Evolutionary conservation across 2,888 invertebrate species (phyloP).

Genomic region (Bombylius major): DNA sequence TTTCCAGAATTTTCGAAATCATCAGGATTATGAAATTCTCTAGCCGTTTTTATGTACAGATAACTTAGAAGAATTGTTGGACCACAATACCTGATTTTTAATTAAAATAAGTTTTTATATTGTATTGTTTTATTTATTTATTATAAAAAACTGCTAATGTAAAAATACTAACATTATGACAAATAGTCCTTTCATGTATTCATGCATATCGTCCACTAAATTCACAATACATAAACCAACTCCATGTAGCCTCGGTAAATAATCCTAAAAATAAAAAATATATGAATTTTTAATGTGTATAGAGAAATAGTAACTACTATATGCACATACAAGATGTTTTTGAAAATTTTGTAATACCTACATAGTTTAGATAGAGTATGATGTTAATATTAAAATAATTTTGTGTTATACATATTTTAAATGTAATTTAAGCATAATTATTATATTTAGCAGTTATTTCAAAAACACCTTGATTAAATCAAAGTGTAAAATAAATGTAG

Average conservation of each 20-base stretch:
- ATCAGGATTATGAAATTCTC: constrained; percentile 45
- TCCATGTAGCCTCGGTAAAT: constrained; percentile 41
- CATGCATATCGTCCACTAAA: constrained; percentile 51
- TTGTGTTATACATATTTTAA: too few relatives aligned
- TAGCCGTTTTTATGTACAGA: constrained; percentile 50
- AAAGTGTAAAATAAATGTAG: constrained; percentile 11
- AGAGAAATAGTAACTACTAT: not conserved
- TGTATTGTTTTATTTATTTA: too few relatives aligned
- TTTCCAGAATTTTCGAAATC: constrained; percentile 41
- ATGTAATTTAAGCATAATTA: too few relatives aligned
- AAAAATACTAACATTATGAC: constrained; percentile 45
- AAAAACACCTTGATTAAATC: too few relatives aligned
- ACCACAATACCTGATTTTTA: constrained; percentile 29
- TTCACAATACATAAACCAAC: constrained; percentile 52
- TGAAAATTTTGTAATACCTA: too few relatives aligned
- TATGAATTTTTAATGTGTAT: not conserved
- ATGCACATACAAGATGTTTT: not conserved
- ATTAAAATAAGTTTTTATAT: too few relatives aligned
- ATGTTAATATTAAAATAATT: too few relatives aligned
- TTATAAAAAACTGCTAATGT: too few relatives aligned
- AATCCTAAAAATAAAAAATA: constrained; percentile 34
- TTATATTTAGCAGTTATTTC: too few relatives aligned
- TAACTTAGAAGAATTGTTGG: constrained; percentile 44
- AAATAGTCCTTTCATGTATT: constrained; percentile 51
- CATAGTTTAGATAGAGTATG: too few relatives aligned